Conservation (phyloP, 2,888 invertebrate species). For the Plagodis dolabraria region DNA sequence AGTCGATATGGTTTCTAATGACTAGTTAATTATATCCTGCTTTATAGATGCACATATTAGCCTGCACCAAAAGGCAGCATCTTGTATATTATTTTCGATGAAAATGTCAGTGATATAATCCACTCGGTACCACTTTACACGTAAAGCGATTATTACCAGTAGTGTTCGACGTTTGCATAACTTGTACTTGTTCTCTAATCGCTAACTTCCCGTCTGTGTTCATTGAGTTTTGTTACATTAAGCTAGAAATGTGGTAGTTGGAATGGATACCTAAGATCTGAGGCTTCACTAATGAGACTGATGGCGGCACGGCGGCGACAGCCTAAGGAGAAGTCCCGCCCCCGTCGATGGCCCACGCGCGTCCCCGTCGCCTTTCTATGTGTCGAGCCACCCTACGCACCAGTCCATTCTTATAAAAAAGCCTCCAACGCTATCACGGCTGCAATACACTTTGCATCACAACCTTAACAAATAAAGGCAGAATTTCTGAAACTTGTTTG, state of each 20-base stretch:
- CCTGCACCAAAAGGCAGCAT: no score
- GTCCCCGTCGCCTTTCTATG: conserved; percentile 45
- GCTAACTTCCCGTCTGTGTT: conserved; percentile 42
- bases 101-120: neutral
- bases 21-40: no score
- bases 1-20: no score
- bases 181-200: conserved; percentile 35
- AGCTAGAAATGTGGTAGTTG: conserved; percentile 6
- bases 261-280: conserved; percentile 13
- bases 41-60: no score
- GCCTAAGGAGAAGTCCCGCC: conserved; percentile 38
- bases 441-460: conserved; percentile 38
- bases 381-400: conserved; percentile 53
- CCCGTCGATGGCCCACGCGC: conserved; percentile 53
- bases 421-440: conserved; percentile 35
- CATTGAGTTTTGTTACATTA: conserved; percentile 17
- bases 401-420: conserved; percentile 32
- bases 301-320: conserved; percentile 1
- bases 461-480: conserved; percentile 32
- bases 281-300: conserved; percentile 19
- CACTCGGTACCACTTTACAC: conserved; percentile 4
- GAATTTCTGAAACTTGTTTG: conserved; percentile 37
- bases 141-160: conserved; percentile 16
- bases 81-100: no score
- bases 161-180: conserved; percentile 45